A percentile compares a stretch with the other conserved stretches of the same genome.
phyloP scores from a whole-genome alignment of 2,113 vertebrate species.

The Lycaon pictus region DNA sequence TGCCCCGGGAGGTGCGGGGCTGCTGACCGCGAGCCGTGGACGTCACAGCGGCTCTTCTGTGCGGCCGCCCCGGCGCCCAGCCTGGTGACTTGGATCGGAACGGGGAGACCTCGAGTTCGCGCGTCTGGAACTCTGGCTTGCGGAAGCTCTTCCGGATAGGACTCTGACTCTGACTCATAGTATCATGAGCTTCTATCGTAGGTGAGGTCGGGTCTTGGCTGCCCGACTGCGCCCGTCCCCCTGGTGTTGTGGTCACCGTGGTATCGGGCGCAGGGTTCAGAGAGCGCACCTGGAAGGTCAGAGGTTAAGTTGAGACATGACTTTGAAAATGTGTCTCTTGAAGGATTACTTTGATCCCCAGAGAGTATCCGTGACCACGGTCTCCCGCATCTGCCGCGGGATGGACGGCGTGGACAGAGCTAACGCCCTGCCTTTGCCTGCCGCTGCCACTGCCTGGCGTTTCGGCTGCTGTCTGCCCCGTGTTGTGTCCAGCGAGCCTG shows the following conservation, averaged over 20 bases:
- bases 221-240: not conserved
- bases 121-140: not conserved
- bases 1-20: not conserved
- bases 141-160: not conserved
- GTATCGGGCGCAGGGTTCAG: not conserved
- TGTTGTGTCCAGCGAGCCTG: not conserved
- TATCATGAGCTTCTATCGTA: not conserved
- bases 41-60: not conserved
- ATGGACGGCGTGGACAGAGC: not conserved
- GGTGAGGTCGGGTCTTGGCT: not conserved
- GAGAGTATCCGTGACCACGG: not conserved
- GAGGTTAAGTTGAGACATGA: not conserved
- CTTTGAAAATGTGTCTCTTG: not conserved
- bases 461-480: accelerated
- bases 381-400: not conserved
- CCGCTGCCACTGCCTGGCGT: accelerated
- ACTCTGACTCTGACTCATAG: too few relatives aligned
- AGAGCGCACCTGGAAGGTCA: not conserved
- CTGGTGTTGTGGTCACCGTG: not conserved
- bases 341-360: not conserved
- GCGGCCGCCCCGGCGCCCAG: not conserved
- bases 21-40: not conserved
- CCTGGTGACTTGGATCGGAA: not conserved
- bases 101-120: not conserved
- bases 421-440: not conserved